Percentiles rank a stretch among this genome's conserved stretches.
Evolutionary conservation across 2,888 invertebrate species (phyloP).

Genomic region (Oscheius myriophilus): DNA sequence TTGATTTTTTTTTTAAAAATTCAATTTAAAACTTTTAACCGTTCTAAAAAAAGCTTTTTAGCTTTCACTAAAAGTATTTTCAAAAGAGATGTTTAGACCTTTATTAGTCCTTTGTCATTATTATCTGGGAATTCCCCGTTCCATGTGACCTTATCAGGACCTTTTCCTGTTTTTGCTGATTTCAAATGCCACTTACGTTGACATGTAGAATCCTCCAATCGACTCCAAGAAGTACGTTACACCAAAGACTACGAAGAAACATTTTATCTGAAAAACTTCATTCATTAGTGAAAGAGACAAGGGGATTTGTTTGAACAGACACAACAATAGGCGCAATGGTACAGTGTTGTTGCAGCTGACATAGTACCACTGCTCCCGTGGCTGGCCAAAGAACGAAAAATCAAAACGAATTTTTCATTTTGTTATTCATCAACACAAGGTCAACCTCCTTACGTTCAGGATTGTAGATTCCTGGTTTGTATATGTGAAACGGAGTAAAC

Average conservation of each 20-base stretch:
- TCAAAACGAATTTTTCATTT: too few relatives aligned
- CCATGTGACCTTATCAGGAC: neutral
- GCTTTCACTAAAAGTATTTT: conserved; percentile 1
- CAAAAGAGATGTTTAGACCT: neutral
- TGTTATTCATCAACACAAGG: too few relatives aligned
- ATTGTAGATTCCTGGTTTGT: too few relatives aligned
- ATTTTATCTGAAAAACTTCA: conserved; percentile 36
- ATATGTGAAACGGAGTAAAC: too few relatives aligned
- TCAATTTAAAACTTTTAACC: neutral
- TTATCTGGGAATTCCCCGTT: too few relatives aligned
- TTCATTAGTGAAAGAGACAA: neutral
- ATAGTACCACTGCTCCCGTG: too few relatives aligned
- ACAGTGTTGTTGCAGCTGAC: too few relatives aligned
- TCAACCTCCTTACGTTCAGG: too few relatives aligned
- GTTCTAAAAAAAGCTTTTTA: conserved; percentile 4
- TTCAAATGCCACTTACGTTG: conserved; percentile 49
- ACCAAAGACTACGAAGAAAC: conserved; percentile 65
- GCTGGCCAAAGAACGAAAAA: neutral
- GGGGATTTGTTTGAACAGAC: too few relatives aligned
- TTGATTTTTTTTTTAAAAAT: neutral
- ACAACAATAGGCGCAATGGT: too few relatives aligned
- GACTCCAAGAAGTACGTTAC: conserved; percentile 70
- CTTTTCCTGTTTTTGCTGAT: neutral
- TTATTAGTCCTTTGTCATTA: neutral
- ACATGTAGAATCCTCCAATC: conserved; percentile 70